Base-by-base conservation (phyloP, 2,888 invertebrate species). In the Heliconius aoede region DNA sequence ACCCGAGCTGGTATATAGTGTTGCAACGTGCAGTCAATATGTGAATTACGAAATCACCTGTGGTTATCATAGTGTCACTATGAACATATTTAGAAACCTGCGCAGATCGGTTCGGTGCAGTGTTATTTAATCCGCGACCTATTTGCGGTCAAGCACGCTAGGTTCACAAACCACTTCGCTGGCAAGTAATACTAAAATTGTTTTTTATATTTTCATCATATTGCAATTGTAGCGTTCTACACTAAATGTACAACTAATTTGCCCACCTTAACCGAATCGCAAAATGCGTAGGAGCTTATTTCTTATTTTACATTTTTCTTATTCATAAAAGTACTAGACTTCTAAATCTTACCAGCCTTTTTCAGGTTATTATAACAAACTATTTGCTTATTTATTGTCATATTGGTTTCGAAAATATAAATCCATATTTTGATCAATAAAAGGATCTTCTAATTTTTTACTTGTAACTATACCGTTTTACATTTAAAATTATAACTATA, bases 21-120 rank as follows among this genome's bases (percentile, higher is more conserved):
- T 80, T 77, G 80, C 80, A 73, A 79, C 76, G 76, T 76, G 78
- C 77, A 79, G 58, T 60, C 60, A 72, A 60, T 78, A 78, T 82
- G 84, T 84, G 81, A 81, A 84, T 91, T 93, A 86, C 88, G 88
- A 90, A 91, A 92, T 85, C 84, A 84, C 85, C 85, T 90, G 91
- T 85, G 89, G 91, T 90, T 88, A 90, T 89, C 89, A 90, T 91
- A 87, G 90, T 91, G 90, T 89, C 85, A 84, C 85, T 88, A 87
- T 90, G 90, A 87, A 90, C 91, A 88, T 92, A 92, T 91, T 91
- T 92, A 93, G 93, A 92, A 93, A 92, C 92, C 88, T 91, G 91
- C 86, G 83, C 87, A 83, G 86, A 89, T 88, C 86, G 75, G 86
- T 87, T 88, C 86, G 86, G 86, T 80, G 80, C 82, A 84, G 85